phyloP scores from a whole-genome alignment of 2,797 vertebrate genomes.

The Cynopterus sphinx region DNA sequence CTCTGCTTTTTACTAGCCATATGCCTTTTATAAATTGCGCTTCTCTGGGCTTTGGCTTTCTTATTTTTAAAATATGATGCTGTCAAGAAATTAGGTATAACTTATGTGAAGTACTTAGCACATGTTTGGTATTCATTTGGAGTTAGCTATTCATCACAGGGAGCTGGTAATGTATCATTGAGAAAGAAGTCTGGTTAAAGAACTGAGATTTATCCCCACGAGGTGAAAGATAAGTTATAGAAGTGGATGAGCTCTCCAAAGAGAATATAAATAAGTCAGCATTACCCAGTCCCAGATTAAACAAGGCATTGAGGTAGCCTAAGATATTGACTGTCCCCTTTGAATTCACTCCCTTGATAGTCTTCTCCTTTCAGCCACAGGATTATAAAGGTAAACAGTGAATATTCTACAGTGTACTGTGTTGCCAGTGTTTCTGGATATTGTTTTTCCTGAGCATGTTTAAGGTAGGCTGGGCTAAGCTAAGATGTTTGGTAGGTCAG shows the following conservation, averaged over 20 bases:
- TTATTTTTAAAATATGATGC: not conserved
- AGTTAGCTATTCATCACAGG: not conserved
- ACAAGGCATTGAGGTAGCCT: not conserved
- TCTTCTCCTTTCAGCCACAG: not conserved
- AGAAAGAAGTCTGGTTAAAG: constrained; percentile 14
- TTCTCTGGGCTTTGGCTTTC: constrained; percentile 1
- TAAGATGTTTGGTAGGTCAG: not conserved
- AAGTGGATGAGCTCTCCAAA: not conserved
- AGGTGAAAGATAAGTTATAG: not conserved
- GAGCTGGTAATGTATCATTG: not conserved
- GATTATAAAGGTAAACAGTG: not conserved
- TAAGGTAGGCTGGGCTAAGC: not conserved
- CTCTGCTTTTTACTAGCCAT: not conserved
- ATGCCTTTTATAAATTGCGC: not conserved
- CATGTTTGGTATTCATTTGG: not conserved
- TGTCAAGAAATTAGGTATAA: constrained; percentile 5
- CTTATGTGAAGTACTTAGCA: not conserved
- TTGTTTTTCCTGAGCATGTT: not conserved
- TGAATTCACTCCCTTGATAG: not conserved
- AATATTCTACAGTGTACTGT: not conserved
- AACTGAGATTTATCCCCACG: not conserved
- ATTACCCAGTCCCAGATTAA: not conserved
- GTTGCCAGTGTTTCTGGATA: not conserved
- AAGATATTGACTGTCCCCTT: not conserved
- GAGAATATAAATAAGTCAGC: not conserved